These are phyloP conservation scores for Megalops cyprinoides DNA, from an alignment of 2,797 vertebrate genomes.

Conservation along the genomic window DNA sequence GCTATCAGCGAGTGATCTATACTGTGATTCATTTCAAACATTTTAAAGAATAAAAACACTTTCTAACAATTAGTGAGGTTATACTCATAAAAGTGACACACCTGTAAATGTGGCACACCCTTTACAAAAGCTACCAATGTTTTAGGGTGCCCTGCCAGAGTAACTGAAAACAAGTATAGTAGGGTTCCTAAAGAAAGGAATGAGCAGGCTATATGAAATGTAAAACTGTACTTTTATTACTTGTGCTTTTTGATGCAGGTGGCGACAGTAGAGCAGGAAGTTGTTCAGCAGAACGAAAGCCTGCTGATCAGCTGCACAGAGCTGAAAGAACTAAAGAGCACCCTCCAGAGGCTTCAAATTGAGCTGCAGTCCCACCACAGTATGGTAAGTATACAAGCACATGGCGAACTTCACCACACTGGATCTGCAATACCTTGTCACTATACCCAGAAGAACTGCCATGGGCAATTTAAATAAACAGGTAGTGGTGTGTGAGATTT, in stretches of 20 bases:
- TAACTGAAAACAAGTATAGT: not conserved
- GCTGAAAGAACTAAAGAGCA: conserved; percentile 67
- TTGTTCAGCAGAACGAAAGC: conserved; percentile 56
- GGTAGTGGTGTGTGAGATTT: not conserved
- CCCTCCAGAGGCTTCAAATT: conserved; percentile 69
- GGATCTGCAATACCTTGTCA: too few species aligned
- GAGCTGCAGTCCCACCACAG: conserved; percentile 68
- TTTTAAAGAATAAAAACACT: not conserved
- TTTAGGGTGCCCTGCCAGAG: not conserved
- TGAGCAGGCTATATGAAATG: conserved; percentile 14
- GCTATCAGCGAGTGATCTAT: not conserved
- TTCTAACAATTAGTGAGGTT: not conserved
- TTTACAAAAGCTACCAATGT: not conserved
- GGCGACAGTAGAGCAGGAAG: conserved; percentile 59
- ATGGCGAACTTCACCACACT: not conserved
- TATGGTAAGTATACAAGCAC: conserved; percentile 60
- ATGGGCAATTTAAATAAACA: not conserved
- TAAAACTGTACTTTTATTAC: not conserved
- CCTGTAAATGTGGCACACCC: not conserved
- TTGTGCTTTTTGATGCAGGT: conserved; percentile 50
- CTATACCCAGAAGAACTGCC: not conserved
- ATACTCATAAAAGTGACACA: not conserved
- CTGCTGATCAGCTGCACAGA: conserved; percentile 58
- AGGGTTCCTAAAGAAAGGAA: not conserved
- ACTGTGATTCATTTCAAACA: too few species aligned